Conservation (phyloP, 2,888 invertebrate species). For the Limulus polyphemus region DNA sequence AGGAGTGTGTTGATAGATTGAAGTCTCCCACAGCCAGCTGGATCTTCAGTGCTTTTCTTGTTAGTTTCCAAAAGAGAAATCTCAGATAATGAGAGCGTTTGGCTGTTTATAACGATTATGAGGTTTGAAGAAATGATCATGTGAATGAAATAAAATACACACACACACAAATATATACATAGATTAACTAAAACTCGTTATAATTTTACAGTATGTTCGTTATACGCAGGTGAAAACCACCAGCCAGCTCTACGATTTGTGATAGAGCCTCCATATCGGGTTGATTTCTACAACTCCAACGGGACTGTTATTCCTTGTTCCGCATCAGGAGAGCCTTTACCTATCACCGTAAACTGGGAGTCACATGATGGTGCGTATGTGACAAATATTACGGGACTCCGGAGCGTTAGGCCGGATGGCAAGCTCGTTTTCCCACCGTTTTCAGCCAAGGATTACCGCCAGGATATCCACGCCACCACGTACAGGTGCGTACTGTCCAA, state of each 20-base stretch:
- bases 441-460: constrained; percentile 80
- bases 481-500: constrained; percentile 85
- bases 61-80: too few relatives aligned
- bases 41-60: too few relatives aligned
- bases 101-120: too few relatives aligned
- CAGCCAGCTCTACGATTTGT: constrained; percentile 3
- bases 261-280: constrained; percentile 20
- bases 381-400: constrained; percentile 19
- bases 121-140: too few relatives aligned
- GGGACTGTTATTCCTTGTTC: constrained; percentile 24
- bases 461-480: constrained; percentile 86
- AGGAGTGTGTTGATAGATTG: too few relatives aligned
- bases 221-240: too few relatives aligned
- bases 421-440: constrained; percentile 88
- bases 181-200: too few relatives aligned
- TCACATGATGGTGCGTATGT: constrained; percentile 20
- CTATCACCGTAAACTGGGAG: constrained; percentile 18
- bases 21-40: too few relatives aligned
- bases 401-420: constrained; percentile 45
- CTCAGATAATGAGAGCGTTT: too few relatives aligned
- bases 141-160: too few relatives aligned
- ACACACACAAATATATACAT: too few relatives aligned
- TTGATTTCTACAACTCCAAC: constrained; percentile 24
- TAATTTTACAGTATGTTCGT: too few relatives aligned
- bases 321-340: constrained; percentile 17